phyloP scores from a whole-genome alignment of 2,113 vertebrate species.

The Malurus cyaneus region DNA sequence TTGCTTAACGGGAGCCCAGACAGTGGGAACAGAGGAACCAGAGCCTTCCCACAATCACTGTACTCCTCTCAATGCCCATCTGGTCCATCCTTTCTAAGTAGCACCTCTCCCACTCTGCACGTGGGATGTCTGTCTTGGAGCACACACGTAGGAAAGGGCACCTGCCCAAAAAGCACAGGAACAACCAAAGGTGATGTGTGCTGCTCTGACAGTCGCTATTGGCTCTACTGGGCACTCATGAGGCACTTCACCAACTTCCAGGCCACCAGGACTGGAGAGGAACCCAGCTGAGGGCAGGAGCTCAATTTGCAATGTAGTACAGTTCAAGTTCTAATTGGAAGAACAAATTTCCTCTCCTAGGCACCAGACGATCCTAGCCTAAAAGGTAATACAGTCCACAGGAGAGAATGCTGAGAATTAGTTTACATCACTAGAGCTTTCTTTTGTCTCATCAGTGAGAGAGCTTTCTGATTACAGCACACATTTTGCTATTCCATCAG shows the following conservation, averaged over 20 bases:
- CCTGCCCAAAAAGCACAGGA: not conserved
- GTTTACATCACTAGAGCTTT: not conserved
- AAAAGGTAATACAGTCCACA: not conserved
- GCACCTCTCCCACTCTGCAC: not conserved
- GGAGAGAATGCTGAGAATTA: not conserved
- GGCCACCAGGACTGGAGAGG: not conserved
- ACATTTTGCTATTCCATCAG: not conserved
- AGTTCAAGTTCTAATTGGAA: not conserved
- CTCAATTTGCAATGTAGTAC: not conserved
- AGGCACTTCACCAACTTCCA: not conserved
- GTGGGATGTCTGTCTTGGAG: not conserved
- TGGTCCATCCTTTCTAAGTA: not conserved
- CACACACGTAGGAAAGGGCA: not conserved
- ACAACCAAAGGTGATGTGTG: not conserved
- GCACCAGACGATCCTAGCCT: not conserved
- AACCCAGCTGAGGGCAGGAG: not conserved
- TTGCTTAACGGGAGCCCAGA: not conserved
- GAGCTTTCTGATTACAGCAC: not conserved
- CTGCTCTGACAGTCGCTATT: not conserved
- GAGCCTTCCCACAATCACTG: not conserved
- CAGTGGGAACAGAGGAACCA: not conserved
- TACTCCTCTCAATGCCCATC: not conserved
- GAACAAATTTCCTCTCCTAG: not conserved
- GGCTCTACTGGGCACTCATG: not conserved
- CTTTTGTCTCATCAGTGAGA: not conserved